phyloP scores from a whole-genome alignment of 2,797 vertebrate genomes.

The Sebastes nivosus region DNA sequence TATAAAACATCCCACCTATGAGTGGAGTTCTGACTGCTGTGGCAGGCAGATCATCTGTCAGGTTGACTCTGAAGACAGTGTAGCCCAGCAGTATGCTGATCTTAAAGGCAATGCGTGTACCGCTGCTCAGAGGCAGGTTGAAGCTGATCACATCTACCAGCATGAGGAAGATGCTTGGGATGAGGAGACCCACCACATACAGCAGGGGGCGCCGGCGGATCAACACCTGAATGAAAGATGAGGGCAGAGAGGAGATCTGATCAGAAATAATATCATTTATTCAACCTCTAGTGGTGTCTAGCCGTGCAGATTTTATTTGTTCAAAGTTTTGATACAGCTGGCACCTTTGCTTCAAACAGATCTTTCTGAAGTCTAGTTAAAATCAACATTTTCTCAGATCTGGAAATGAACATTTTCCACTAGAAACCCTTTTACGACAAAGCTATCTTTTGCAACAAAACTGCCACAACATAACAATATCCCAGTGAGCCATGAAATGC shows the following conservation, averaged over 20 bases:
- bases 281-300: background rate
- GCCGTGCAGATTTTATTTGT: background rate
- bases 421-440: background rate
- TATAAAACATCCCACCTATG: constrained; percentile 76
- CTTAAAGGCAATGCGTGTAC: constrained; percentile 86
- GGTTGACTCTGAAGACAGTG: constrained; percentile 88
- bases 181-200: constrained; percentile 84
- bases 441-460: background rate
- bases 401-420: background rate
- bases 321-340: background rate
- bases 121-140: constrained; percentile 86
- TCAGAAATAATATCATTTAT: background rate
- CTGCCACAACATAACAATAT: constrained; percentile 29
- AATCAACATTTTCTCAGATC: background rate
- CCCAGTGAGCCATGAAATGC: constrained; percentile 60
- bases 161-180: constrained; percentile 90
- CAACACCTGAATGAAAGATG: constrained; percentile 76
- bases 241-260: background rate
- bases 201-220: constrained; percentile 87
- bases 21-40: constrained; percentile 83
- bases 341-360: background rate
- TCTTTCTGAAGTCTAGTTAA: background rate
- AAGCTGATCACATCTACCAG: constrained; percentile 89
- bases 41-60: constrained; percentile 83
- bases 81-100: constrained; percentile 89